Conservation (phyloP, 2,797 vertebrate genomes). For the Alfaro cultratus region DNA sequence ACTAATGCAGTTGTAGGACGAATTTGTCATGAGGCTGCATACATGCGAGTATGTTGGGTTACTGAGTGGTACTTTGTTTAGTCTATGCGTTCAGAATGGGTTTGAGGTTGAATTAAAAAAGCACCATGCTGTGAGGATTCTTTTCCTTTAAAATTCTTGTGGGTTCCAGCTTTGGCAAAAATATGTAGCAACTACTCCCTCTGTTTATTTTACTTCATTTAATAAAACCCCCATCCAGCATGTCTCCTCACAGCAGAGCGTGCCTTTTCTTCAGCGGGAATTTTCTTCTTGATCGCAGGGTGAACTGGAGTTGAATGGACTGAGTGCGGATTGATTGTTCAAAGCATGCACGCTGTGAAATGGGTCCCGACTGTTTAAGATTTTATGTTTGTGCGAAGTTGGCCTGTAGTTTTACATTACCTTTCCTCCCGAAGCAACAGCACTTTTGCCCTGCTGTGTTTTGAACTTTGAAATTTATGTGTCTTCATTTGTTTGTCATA, state of each 20-base stretch:
- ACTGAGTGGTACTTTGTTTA: constrained; percentile 53
- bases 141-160: constrained; percentile 65
- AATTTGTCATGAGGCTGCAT: constrained; percentile 34
- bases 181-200: constrained; percentile 65
- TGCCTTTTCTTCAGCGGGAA: constrained; percentile 59
- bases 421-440: not conserved
- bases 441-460: not conserved
- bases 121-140: constrained; percentile 52
- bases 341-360: constrained; percentile 39
- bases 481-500: constrained; percentile 1
- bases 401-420: constrained; percentile 1
- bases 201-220: constrained; percentile 72
- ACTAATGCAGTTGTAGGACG: constrained; percentile 16
- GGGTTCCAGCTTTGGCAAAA: constrained; percentile 69
- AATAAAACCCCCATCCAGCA: constrained; percentile 65
- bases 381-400: constrained; percentile 2
- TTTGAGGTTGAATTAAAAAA: constrained; percentile 64
- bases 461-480: constrained; percentile 1
- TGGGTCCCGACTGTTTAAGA: constrained; percentile 28
- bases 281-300: constrained; percentile 63
- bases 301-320: constrained; percentile 61
- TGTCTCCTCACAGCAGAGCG: constrained; percentile 65
- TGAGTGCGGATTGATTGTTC: constrained; percentile 51
- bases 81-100: constrained; percentile 43
- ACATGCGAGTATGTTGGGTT: constrained; percentile 49